Conservation (phyloP, 2,888 invertebrate genomes). For the Dolomedes plantarius region DNA sequence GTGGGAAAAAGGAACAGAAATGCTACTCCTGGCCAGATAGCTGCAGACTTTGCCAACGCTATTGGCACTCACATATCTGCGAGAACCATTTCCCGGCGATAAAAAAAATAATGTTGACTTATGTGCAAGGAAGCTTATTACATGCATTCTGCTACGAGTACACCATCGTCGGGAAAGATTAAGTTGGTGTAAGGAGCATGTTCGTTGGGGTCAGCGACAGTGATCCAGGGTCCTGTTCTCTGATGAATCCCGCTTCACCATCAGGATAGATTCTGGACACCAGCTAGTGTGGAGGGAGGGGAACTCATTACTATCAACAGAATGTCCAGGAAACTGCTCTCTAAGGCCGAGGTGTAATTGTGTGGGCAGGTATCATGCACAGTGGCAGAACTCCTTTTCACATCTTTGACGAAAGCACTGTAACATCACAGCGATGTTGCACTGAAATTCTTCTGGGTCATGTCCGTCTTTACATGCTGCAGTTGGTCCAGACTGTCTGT, state of each 20-base stretch:
- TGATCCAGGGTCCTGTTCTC: conserved; percentile 9
- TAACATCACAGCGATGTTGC: background rate
- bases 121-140: conserved; percentile 24
- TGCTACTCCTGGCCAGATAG: background rate
- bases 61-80: conserved; percentile 7
- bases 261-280: conserved; percentile 2
- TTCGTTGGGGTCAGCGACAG: background rate
- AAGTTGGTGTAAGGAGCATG: background rate
- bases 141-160: background rate
- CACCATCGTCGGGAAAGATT: conserved; percentile 18
- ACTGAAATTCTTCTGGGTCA: too few species aligned
- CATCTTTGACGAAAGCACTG: background rate
- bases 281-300: conserved; percentile 10
- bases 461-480: too few species aligned
- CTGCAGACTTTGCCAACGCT: conserved; percentile 22
- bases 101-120: conserved; percentile 23
- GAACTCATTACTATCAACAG: background rate
- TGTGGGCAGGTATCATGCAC: conserved; percentile 33
- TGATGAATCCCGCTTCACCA: conserved; percentile 18
- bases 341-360: conserved; percentile 11
- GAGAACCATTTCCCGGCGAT: background rate
- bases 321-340: background rate
- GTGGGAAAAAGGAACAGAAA: conserved; percentile 27
- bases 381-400: conserved; percentile 19
- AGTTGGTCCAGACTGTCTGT: too few species aligned